Evolutionary conservation across 2,113 vertebrate genomes (phyloP).

Genomic region (Eidolon helvum): DNA sequence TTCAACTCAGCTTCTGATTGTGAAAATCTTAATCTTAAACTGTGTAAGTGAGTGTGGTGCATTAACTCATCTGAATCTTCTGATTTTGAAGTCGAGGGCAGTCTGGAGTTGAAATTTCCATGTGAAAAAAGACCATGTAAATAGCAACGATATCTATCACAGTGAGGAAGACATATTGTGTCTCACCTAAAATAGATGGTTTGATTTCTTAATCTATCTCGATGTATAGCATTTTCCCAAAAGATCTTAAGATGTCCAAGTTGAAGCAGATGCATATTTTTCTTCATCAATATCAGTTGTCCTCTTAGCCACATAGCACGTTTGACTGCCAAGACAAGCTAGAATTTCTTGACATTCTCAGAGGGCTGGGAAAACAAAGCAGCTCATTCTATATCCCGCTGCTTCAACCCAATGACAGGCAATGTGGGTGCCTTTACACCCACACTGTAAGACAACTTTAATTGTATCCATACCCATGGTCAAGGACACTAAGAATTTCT

Average conservation of each 20-base stretch:
- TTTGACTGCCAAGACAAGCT: neutral
- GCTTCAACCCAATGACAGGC: neutral
- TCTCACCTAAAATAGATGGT: neutral
- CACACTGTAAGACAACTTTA: rapidly evolving
- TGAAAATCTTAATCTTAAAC: neutral
- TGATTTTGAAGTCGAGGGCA: too few species aligned
- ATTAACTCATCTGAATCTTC: neutral
- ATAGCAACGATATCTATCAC: neutral
- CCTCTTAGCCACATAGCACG: neutral
- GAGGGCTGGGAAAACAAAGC: neutral
- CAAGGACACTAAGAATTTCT: neutral
- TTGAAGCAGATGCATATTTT: neutral
- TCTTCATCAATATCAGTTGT: neutral
- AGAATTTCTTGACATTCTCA: neutral
- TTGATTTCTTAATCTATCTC: neutral
- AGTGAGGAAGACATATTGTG: neutral
- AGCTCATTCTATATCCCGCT: neutral
- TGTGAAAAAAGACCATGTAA: neutral
- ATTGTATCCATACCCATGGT: rapidly evolving
- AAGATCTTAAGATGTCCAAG: neutral
- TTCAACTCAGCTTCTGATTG: neutral
- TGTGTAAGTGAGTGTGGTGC: too few species aligned
- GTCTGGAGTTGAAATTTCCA: neutral
- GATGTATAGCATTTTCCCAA: neutral
- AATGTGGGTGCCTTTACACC: neutral